Conservation (phyloP, 2,888 invertebrate species). For the Thymelicus acteon region DNA sequence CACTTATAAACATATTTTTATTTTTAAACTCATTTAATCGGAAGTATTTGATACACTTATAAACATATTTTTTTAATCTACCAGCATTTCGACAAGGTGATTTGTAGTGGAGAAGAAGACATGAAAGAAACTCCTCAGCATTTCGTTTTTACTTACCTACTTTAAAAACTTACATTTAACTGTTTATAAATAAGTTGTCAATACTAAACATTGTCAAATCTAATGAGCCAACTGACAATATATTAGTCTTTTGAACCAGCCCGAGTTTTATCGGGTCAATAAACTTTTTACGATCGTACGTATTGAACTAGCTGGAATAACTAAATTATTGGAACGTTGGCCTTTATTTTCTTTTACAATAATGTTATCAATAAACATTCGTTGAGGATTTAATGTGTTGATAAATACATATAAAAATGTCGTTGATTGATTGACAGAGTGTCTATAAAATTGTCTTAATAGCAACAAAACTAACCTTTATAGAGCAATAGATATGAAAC, state of each 20-base stretch:
- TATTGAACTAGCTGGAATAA: conserved; percentile 5
- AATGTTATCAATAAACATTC: conserved; percentile 12
- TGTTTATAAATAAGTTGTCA: too few species aligned
- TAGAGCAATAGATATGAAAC: too few species aligned
- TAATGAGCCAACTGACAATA: neutral
- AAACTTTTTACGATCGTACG: neutral
- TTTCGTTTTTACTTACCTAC: too few species aligned
- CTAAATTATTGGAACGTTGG: conserved; percentile 18
- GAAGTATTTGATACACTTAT: too few species aligned
- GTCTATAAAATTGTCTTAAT: neutral
- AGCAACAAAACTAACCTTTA: neutral
- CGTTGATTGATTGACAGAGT: conserved; percentile 11
- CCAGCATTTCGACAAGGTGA: too few species aligned
- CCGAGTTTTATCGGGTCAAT: conserved; percentile 17
- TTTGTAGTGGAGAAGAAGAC: too few species aligned
- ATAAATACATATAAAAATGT: conserved; percentile 31
- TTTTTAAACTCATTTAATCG: too few species aligned
- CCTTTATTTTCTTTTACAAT: neutral
- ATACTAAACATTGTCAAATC: too few species aligned
- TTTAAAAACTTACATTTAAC: too few species aligned
- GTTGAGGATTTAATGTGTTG: conserved; percentile 10
- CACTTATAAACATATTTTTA: too few species aligned
- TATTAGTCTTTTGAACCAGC: neutral
- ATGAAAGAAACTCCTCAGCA: too few species aligned
- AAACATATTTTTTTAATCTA: too few species aligned